Conservation (phyloP, 2,888 invertebrate species). For the Pseudoips prasinana region DNA sequence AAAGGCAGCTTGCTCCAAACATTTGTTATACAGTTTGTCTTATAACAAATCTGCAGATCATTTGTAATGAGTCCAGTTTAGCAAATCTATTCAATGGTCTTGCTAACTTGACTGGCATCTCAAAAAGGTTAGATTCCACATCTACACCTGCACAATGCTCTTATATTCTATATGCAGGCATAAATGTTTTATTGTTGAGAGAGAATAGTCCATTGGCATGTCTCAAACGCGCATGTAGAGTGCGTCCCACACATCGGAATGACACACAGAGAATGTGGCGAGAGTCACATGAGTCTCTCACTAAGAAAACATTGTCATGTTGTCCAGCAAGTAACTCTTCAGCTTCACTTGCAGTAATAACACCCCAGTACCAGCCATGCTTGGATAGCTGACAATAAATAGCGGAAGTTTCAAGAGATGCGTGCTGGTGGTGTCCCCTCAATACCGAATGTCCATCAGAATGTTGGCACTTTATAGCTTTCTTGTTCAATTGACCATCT, state of each 20-base stretch:
- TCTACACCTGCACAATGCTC: constrained; percentile 76
- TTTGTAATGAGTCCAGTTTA: constrained; percentile 85
- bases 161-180: constrained; percentile 73
- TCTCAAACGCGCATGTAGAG: constrained; percentile 87
- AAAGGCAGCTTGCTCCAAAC: constrained; percentile 86
- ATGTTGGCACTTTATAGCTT: constrained; percentile 64
- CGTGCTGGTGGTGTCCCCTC: constrained; percentile 70
- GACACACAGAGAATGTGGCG: constrained; percentile 87
- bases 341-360: constrained; percentile 86
- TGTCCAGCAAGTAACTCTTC: constrained; percentile 85
- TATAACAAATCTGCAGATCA: constrained; percentile 88
- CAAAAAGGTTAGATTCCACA: constrained; percentile 72
- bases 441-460: constrained; percentile 70
- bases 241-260: constrained; percentile 86
- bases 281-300: constrained; percentile 87
- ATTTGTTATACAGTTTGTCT: constrained; percentile 85
- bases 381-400: constrained; percentile 75
- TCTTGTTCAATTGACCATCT: constrained; percentile 52
- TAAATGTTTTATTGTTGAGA: constrained; percentile 81
- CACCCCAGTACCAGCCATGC: constrained; percentile 90
- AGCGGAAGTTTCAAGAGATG: constrained; percentile 70
- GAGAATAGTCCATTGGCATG: constrained; percentile 87
- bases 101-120: constrained; percentile 75
- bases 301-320: constrained; percentile 88
- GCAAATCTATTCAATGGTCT: constrained; percentile 81